phyloP scores from a whole-genome alignment of 2,797 vertebrate genomes.

The Salmo trutta region DNA sequence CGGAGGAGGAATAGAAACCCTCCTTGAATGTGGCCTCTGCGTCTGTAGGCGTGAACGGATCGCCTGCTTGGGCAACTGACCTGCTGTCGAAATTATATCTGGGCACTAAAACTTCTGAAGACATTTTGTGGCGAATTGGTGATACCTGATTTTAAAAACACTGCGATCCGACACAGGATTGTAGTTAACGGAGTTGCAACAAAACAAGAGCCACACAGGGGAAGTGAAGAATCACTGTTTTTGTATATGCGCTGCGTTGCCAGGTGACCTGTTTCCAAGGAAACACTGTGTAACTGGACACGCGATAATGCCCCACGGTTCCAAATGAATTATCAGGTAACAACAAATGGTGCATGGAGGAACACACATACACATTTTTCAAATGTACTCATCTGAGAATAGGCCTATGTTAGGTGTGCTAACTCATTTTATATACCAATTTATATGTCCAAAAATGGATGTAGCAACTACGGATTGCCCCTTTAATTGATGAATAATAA shows the following conservation, averaged over 20 bases:
- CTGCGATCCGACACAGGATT: neutral
- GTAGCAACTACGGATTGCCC: no score
- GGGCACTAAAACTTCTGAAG: conserved; percentile 60
- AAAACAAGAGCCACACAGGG: no score
- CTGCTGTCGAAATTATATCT: conserved; percentile 60
- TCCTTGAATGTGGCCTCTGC: conserved; percentile 50
- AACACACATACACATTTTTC: neutral
- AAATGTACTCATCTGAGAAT: neutral
- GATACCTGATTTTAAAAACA: neutral
- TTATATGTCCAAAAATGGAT: no score
- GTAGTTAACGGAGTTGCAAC: neutral
- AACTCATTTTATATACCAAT: no score
- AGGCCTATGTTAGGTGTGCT: no score
- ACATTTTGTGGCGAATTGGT: conserved; percentile 54
- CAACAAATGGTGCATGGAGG: neutral
- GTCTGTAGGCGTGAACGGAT: conserved; percentile 36
- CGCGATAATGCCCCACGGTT: neutral
- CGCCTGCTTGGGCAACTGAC: conserved; percentile 49
- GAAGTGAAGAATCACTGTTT: neutral
- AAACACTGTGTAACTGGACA: conserved; percentile 11
- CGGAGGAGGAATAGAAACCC: conserved; percentile 69
- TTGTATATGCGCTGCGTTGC: conserved; percentile 37
- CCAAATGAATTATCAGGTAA: neutral
- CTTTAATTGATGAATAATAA: no score
- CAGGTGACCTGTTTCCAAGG: conserved; percentile 41